Percentiles rank a stretch among this genome's conserved stretches.
Evolutionary conservation across 2,797 vertebrate genomes (phyloP).

Genomic region (Sebastes nivosus): DNA sequence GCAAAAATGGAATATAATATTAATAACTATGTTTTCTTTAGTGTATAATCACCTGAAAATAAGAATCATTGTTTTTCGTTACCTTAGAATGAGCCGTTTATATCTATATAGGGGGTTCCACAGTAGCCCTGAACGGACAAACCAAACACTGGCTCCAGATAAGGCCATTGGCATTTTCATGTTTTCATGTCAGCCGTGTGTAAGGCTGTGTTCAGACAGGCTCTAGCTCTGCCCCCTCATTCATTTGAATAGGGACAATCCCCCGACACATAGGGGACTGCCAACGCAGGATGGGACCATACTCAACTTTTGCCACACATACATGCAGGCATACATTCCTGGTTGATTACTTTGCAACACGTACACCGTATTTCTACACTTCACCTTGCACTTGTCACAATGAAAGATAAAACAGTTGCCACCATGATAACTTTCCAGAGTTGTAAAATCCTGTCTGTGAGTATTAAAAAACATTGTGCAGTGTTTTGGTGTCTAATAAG

Average conservation of each 20-base stretch:
- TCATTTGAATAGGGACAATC: neutral
- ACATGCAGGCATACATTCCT: neutral
- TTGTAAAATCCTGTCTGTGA: neutral
- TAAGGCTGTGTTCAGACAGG: neutral
- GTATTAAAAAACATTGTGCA: neutral
- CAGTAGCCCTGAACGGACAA: too few species aligned
- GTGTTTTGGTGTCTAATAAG: neutral
- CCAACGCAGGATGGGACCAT: neutral
- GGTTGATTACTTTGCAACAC: neutral
- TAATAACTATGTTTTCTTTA: too few species aligned
- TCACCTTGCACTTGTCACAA: neutral
- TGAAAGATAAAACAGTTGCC: neutral
- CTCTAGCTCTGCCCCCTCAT: neutral
- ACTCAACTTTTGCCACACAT: neutral
- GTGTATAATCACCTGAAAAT: too few species aligned
- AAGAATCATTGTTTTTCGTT: too few species aligned
- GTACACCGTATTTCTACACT: neutral
- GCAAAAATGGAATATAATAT: too few species aligned
- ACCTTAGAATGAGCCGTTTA: too few species aligned
- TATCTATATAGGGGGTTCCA: too few species aligned
- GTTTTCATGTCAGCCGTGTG: too few species aligned
- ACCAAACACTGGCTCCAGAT: too few species aligned
- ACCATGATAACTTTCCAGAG: neutral
- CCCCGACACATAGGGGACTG: too few species aligned
- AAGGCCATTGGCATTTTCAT: too few species aligned